Evolutionary conservation across 2,888 invertebrate genomes (phyloP), one percentile per base, ranked within the genome.

Genomic region (Lumbricus terrestris): DNA sequence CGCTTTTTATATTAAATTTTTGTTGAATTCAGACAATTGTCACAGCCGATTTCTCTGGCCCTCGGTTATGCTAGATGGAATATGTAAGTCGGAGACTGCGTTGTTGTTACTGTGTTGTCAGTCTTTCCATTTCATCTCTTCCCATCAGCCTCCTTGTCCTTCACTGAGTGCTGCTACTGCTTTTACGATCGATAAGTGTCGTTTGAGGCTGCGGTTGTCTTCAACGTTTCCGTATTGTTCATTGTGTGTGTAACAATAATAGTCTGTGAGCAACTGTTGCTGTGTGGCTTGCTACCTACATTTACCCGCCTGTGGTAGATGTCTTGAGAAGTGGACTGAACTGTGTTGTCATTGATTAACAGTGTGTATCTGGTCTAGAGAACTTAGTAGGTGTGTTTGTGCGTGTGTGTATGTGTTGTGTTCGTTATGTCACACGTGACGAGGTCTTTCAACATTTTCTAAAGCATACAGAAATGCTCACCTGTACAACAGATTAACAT

Each of bases 71-170:
- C 85, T 37, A 85, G 85, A 85, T 85, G 85, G 85, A 85, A 34
- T 85, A 85, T 85, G 85, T 85, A 85, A 85, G 85, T 85, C 23
- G 37, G 85, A 85, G 85, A 35, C 34, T 85, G 85, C 37, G 37
- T 85, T 83, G 85, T 85, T 85, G 85, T 85, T 85, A 85, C 37
- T 34, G 85, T 85, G 85, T 85, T 85, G 85, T 85, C 85, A 85
- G 85, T 85, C 35, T 85, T 85, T 85, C 85, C 85, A 35, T 85
- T 85, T 85, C 85, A 37, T 85, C 85, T 85, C 37, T 85, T 85
- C 85, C 85, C 85, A 35, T 37, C 18, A 37, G 34, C 37, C 85
- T n/a, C 85, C 18, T 34, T 85, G 18, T 34, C 34, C n/a, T 85
- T 85, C 85, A 85, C 85, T 85, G 85, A 85, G 34, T 85, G 85